phyloP scores from a whole-genome alignment of 2,888 invertebrate species.

The Muscina levida region DNA sequence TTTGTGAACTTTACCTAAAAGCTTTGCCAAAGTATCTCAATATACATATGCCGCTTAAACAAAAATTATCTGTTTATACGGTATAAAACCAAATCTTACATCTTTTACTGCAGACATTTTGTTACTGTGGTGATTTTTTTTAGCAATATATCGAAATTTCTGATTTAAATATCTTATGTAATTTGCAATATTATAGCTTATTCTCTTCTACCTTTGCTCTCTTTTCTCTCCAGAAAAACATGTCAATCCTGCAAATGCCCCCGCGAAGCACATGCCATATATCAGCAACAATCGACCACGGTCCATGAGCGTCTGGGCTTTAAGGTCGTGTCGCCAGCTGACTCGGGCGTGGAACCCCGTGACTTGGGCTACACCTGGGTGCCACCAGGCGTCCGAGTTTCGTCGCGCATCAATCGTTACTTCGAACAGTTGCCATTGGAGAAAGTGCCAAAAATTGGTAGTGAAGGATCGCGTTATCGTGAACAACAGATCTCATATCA shows the following conservation, averaged over 20 bases:
- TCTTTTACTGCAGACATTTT: no score
- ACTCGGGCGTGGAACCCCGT: slow-evolving; percentile 82
- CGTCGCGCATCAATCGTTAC: slow-evolving; percentile 86
- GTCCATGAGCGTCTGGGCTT: slow-evolving; percentile 87
- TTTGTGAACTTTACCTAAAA: no score
- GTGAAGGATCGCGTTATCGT: slow-evolving; percentile 89
- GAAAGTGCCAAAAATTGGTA: slow-evolving; percentile 87
- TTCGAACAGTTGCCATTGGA: slow-evolving; percentile 93
- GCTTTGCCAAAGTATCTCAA: no score
- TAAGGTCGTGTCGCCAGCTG: slow-evolving; percentile 80
- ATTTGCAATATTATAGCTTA: no score
- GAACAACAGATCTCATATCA: slow-evolving; percentile 92
- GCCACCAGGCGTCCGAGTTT: slow-evolving; percentile 78
- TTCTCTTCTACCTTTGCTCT: slow-evolving; percentile 20
- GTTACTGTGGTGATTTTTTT: no score
- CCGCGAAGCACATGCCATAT: slow-evolving; percentile 93
- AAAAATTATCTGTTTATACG: no score
- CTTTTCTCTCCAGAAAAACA: slow-evolving; percentile 87
- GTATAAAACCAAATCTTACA: no score
- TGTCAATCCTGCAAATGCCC: slow-evolving; percentile 96
- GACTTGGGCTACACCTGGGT: slow-evolving; percentile 89
- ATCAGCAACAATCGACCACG: slow-evolving; percentile 91
- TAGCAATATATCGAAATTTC: no score
- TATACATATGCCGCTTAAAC: no score
- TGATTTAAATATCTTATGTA: no score